phyloP scores from a whole-genome alignment of 2,113 vertebrate species.

The Psittacus erithacus region DNA sequence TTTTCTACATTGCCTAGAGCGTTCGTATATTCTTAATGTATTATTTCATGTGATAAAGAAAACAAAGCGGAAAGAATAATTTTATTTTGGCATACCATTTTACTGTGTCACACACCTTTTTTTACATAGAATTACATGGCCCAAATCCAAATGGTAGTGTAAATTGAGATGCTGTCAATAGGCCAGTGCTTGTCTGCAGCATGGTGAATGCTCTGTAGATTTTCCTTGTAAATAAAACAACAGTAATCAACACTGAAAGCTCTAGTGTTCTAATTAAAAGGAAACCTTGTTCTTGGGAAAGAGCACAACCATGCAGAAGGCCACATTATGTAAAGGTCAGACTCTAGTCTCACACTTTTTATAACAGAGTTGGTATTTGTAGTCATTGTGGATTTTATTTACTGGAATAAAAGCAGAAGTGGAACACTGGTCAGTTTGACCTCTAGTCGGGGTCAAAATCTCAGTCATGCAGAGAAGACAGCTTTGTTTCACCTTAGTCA shows the following conservation, averaged over 20 bases:
- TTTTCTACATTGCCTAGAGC: not conserved
- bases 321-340: not conserved
- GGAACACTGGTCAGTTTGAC: not conserved
- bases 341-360: not conserved
- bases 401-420: not conserved
- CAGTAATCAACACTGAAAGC: not conserved
- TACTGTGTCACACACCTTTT: not conserved
- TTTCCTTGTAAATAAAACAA: not conserved
- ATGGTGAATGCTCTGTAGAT: not conserved
- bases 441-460: not conserved
- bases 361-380: not conserved
- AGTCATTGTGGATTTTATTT: constrained; percentile 5
- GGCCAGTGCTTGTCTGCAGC: not conserved
- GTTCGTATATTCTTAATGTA: not conserved
- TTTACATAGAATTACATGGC: not conserved
- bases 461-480: not conserved
- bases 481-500: not conserved
- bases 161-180: not conserved
- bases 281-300: not conserved
- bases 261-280: not conserved
- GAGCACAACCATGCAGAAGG: not conserved
- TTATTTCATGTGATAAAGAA: not conserved
- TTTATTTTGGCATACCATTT: not conserved
- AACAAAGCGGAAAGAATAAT: not conserved
- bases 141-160: not conserved